Evolutionary conservation across 2,113 vertebrate species (phyloP), one percentile per base, ranked within the genome.

Genomic region (Nipponia nippon): DNA sequence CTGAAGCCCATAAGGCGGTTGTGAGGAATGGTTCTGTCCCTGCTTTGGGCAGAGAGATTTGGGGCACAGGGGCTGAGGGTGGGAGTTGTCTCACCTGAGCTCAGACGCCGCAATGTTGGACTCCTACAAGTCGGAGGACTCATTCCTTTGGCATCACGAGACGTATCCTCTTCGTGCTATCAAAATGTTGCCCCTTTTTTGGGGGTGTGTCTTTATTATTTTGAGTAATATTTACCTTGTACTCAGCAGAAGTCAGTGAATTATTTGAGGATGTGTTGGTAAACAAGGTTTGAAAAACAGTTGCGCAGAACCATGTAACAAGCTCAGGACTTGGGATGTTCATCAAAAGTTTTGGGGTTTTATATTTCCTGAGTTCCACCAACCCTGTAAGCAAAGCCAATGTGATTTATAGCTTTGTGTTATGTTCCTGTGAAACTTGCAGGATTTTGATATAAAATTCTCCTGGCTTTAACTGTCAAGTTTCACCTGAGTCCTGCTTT

Each of bases 391-490:
- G 93, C 75, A 77, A 83, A 95, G 93, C 95, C 84, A 78, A 14
- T 6, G 53, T 95, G 94, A 96, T 97, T 97, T 97, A 97, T 96
- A 78, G 89, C 95, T 86, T 59, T 81, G 89, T 93, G 87, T 88
- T 94, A 56, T n/a, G 59, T 58, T 95, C 91, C 71, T 44, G 82
- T 90, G 91, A 93, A 96, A 96, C 93, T 50, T 27, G 76, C 87
- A 58, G 89, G 94, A 91, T 97, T 97, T 91, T 89, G 87, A 91
- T 94, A 85, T 89, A 93, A 96, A 96, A 95, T 97, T 97, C 93
- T 95, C 89, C 46, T 11, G 15, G 87, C 91, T 97, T 95, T 91
- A 97, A 94, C 89, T 96, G 94, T 95, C 96, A 83, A 66, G 87
- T 91, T 95, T 94, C 84, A 96, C 91, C 94, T 20, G 87, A 93